Evolutionary conservation across 2,888 invertebrate species (phyloP).

Genomic region (Drosophila setosimentum): DNA sequence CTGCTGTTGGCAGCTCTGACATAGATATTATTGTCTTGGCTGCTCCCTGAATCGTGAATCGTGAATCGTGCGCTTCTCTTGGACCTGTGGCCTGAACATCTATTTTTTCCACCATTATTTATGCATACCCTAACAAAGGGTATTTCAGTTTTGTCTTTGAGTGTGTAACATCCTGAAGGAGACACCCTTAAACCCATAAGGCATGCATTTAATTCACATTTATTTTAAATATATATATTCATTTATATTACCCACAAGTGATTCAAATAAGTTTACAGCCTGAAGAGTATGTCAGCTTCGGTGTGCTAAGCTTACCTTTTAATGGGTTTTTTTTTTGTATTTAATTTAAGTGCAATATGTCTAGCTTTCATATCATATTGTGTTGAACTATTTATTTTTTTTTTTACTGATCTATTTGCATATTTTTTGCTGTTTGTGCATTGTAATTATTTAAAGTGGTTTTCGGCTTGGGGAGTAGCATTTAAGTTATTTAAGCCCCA

Average conservation of each 20-base stretch:
- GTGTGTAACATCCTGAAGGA: too few relatives aligned
- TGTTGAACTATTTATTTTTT: slow-evolving; percentile 41
- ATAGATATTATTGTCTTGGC: slow-evolving; percentile 77
- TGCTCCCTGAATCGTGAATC: slow-evolving; percentile 53
- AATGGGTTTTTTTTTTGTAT: slow-evolving; percentile 4
- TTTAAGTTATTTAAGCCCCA: slow-evolving; percentile 30
- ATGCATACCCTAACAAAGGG: slow-evolving; percentile 1
- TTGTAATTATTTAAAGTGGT: slow-evolving; percentile 78
- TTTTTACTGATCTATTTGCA: slow-evolving; percentile 29
- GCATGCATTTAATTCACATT: not conserved
- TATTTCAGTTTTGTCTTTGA: not conserved
- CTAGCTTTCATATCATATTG: slow-evolving; percentile 56
- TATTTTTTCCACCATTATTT: slow-evolving; percentile 43
- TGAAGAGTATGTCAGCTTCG: slow-evolving; percentile 2
- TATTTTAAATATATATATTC: not conserved
- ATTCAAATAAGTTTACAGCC: not conserved
- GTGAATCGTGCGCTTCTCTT: slow-evolving; percentile 58
- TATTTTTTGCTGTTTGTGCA: slow-evolving; percentile 41
- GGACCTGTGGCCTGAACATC: slow-evolving; percentile 53
- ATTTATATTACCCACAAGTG: not conserved
- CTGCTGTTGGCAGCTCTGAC: slow-evolving; percentile 59
- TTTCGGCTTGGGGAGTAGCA: slow-evolving; percentile 31
- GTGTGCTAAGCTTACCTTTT: not conserved
- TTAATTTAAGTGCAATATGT: slow-evolving; percentile 61
- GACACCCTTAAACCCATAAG: not conserved